Percentiles rank a stretch among this genome's conserved stretches.
Conservation (phyloP, 2,888 invertebrate species). For the Eupithecia insigniata region DNA sequence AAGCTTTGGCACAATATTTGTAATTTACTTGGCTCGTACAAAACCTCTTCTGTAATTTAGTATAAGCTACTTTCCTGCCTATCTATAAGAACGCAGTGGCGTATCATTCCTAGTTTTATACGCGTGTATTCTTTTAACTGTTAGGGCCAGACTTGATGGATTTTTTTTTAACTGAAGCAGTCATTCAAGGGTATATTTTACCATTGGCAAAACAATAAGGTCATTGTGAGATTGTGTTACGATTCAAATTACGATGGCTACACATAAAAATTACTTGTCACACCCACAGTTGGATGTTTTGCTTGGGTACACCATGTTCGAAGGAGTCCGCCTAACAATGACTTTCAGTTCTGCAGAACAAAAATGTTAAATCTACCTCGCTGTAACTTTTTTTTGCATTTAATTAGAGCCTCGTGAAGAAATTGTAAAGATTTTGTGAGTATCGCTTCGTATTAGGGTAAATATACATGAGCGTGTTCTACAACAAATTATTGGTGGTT, state of each 20-base stretch:
- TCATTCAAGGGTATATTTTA: neutral
- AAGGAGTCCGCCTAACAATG: neutral
- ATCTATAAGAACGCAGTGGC: conserved; percentile 37
- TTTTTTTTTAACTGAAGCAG: neutral
- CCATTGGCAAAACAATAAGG: neutral
- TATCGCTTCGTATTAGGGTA: conserved; percentile 47
- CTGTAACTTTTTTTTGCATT: conserved; percentile 62
- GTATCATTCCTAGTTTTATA: conserved; percentile 56
- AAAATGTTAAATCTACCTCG: conserved; percentile 71
- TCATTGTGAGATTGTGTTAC: neutral
- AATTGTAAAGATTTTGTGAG: conserved; percentile 49
- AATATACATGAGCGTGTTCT: conserved; percentile 54
- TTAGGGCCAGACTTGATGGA: conserved; percentile 35
- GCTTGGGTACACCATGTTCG: neutral
- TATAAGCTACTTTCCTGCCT: conserved; percentile 43
- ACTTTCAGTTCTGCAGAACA: conserved; percentile 51
- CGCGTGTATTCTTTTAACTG: conserved; percentile 35
- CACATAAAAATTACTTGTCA: neutral
- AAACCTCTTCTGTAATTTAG: conserved; percentile 31
- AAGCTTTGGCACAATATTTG: conserved; percentile 34
- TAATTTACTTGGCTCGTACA: conserved; percentile 35
- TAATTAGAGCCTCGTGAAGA: conserved; percentile 48
- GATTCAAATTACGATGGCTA: neutral
- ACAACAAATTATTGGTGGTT: neutral
- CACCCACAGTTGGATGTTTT: neutral